Evolutionary conservation across 2,113 vertebrate genomes (phyloP).

Genomic region (Pipa parva): DNA sequence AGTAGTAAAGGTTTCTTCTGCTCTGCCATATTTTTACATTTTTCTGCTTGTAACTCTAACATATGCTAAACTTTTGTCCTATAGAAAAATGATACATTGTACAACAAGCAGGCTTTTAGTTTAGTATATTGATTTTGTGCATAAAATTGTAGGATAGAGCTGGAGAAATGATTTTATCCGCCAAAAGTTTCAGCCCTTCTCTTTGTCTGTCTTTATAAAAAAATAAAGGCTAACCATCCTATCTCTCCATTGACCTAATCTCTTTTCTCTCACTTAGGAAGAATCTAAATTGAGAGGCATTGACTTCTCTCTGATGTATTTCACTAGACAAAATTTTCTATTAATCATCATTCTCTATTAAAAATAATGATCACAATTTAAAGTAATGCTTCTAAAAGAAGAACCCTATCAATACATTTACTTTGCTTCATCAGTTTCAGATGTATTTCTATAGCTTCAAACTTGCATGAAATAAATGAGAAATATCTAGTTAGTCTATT

Average conservation of each 20-base stretch:
- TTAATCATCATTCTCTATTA: slow-evolving; percentile 30
- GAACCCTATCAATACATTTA: not conserved
- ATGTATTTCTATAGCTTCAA: not conserved
- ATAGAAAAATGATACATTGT: too few species aligned
- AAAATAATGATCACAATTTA: slow-evolving; percentile 15
- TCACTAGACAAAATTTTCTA: not conserved
- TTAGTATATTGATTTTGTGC: too few species aligned
- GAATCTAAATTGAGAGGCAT: not conserved
- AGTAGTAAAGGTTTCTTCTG: too few species aligned
- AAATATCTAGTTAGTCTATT: not conserved
- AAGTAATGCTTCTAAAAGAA: slow-evolving; percentile 3
- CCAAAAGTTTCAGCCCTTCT: not conserved
- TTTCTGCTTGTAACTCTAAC: too few species aligned
- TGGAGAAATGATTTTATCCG: not conserved
- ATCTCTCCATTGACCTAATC: not conserved
- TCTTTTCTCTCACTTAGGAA: not conserved
- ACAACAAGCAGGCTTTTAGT: too few species aligned
- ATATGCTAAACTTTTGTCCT: too few species aligned
- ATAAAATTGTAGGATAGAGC: too few species aligned
- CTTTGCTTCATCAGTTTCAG: not conserved
- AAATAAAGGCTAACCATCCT: not conserved
- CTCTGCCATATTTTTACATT: too few species aligned
- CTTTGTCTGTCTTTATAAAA: slow-evolving; percentile 4
- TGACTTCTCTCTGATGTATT: slow-evolving; percentile 18
- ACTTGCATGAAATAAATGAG: not conserved